Conservation (phyloP, 1,140 invertebrate genomes). For the Drosophila orena region DNA sequence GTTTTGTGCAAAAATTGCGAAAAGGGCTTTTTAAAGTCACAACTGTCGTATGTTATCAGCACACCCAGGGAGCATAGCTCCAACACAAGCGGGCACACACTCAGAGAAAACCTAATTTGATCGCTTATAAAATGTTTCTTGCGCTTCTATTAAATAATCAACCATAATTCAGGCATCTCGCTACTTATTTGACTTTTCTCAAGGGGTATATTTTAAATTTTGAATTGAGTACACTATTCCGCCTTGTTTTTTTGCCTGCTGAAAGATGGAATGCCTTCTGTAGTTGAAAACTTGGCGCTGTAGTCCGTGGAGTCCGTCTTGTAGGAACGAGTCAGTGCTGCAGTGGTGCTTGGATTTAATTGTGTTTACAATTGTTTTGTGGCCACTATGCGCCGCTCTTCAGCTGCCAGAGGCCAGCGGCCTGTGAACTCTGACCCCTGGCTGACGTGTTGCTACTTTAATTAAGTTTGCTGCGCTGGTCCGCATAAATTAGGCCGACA, state of each 20-base stretch:
- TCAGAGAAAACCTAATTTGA: conserved; percentile 13
- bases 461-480: conserved; percentile 47
- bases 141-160: too few species aligned
- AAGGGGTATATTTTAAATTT: neutral
- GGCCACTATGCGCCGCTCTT: conserved; percentile 38
- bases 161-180: neutral
- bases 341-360: conserved; percentile 79
- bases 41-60: conserved; percentile 81
- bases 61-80: conserved; percentile 37
- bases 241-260: neutral
- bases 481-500: conserved; percentile 34
- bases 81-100: neutral
- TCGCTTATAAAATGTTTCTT: too few species aligned
- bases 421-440: conserved; percentile 43
- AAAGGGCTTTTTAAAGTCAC: conserved; percentile 81
- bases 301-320: conserved; percentile 53
- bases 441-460: conserved; percentile 50
- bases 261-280: neutral
- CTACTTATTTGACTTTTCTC: neutral
- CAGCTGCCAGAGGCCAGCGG: conserved; percentile 29
- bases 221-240: too few species aligned
- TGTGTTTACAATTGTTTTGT: conserved; percentile 81
- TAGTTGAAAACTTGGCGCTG: conserved; percentile 41
- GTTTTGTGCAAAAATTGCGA: conserved; percentile 75
- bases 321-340: conserved; percentile 28